These are phyloP conservation scores for Microctonus hyperodae DNA, from an alignment of 2,888 invertebrate species.

Conservation along the genomic window DNA sequence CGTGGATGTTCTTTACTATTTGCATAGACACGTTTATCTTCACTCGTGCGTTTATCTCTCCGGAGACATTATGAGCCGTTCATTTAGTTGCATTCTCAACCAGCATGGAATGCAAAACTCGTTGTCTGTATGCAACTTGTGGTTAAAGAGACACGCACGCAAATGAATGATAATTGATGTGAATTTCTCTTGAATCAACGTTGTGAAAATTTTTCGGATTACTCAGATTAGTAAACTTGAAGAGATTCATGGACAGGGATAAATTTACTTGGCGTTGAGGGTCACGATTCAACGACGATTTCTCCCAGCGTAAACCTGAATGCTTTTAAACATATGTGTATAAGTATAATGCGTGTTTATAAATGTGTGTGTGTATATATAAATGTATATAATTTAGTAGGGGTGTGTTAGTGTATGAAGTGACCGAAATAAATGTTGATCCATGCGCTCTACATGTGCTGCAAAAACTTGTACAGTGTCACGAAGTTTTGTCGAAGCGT, in stretches of 20 bases:
- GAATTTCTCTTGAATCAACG: conserved; percentile 8
- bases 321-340: conserved; percentile 9
- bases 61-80: conserved; percentile 25
- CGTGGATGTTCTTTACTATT: conserved; percentile 25
- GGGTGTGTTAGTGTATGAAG: not conserved
- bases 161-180: conserved; percentile 23
- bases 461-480: conserved; percentile 36
- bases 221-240: conserved; percentile 14
- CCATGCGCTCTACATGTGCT: conserved; percentile 16
- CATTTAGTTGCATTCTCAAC: conserved; percentile 10
- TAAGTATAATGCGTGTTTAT: not conserved
- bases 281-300: conserved; percentile 10
- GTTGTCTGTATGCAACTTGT: conserved; percentile 2
- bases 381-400: no score
- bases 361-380: conserved; percentile 9
- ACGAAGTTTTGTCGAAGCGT: conserved; percentile 42
- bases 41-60: conserved; percentile 18
- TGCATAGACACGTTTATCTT: conserved; percentile 32
- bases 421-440: conserved; percentile 35
- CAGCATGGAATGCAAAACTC: conserved; percentile 14
- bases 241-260: conserved; percentile 16
- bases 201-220: conserved; percentile 10
- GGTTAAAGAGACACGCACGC: not conserved
- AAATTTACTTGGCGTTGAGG: conserved; percentile 11
- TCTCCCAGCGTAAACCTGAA: conserved; percentile 4